Percentiles rank a stretch among this genome's conserved stretches.
Evolutionary conservation across 1,140 invertebrate genomes (phyloP).

Genomic region (Orussus abietinus): DNA sequence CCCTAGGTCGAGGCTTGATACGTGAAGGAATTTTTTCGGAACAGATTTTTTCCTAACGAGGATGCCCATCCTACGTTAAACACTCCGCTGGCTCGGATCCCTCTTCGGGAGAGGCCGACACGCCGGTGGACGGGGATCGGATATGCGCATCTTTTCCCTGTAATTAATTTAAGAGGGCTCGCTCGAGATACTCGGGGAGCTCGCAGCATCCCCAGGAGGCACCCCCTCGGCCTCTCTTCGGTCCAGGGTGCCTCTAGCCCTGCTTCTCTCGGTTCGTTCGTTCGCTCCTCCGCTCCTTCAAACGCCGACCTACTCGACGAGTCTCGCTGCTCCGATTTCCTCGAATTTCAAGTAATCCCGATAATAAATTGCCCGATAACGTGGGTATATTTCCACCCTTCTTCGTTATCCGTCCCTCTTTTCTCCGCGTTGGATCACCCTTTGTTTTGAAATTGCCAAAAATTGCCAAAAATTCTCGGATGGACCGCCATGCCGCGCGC

Average conservation of each 20-base stretch:
- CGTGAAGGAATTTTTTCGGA: constrained; percentile 16
- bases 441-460: too few species aligned
- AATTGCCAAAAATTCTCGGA: too few species aligned
- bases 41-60: constrained; percentile 17
- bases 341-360: too few species aligned
- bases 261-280: background rate
- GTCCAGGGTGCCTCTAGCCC: constrained; percentile 11
- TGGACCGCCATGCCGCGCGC: too few species aligned
- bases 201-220: too few species aligned
- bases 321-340: too few species aligned
- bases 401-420: too few species aligned
- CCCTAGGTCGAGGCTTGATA: constrained; percentile 11
- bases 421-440: too few species aligned
- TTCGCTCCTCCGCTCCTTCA: background rate
- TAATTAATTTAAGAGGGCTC: constrained; percentile 29
- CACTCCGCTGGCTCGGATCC: constrained; percentile 7
- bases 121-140: constrained; percentile 10
- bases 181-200: constrained; percentile 7
- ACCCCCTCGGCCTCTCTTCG: constrained; percentile 11
- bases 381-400: too few species aligned
- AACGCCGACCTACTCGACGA: too few species aligned
- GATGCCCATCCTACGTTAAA: constrained; percentile 11
- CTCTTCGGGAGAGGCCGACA: background rate
- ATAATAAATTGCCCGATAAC: too few species aligned
- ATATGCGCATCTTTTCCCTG: constrained; percentile 19